These are phyloP conservation scores for Aldabrachelys gigantea DNA, from an alignment of 2,113 vertebrate species.

Conservation along the genomic window DNA sequence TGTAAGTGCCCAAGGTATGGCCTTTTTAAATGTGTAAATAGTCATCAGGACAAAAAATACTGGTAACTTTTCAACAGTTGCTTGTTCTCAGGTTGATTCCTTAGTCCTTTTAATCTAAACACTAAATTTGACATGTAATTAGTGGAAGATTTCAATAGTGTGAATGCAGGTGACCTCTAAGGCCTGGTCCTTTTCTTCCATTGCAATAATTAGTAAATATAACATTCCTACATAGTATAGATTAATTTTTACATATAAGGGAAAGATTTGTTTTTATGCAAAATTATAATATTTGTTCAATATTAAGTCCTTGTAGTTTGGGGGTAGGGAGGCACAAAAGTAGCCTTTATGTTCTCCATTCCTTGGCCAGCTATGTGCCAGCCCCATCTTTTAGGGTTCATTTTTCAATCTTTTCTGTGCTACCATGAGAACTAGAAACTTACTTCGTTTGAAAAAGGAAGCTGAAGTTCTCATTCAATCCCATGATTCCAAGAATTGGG, in stretches of 20 bases:
- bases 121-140: background rate
- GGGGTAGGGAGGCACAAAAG: background rate
- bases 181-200: background rate
- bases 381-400: background rate
- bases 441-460: background rate
- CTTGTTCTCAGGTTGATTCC: slow-evolving; percentile 23
- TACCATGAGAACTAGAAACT: background rate
- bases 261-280: background rate
- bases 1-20: slow-evolving; percentile 4
- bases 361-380: background rate
- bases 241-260: background rate
- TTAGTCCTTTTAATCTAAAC: background rate
- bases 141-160: background rate
- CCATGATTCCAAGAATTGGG: background rate
- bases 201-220: background rate
- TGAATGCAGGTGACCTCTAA: background rate
- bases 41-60: background rate
- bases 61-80: slow-evolving; percentile 8
- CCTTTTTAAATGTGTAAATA: slow-evolving; percentile 33
- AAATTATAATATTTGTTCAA: background rate
- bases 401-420: background rate
- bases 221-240: background rate
- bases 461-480: background rate
- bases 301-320: background rate
- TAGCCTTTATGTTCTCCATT: background rate